Conservation (phyloP, 2,113 vertebrate genomes). For the Nothocercus julius region DNA sequence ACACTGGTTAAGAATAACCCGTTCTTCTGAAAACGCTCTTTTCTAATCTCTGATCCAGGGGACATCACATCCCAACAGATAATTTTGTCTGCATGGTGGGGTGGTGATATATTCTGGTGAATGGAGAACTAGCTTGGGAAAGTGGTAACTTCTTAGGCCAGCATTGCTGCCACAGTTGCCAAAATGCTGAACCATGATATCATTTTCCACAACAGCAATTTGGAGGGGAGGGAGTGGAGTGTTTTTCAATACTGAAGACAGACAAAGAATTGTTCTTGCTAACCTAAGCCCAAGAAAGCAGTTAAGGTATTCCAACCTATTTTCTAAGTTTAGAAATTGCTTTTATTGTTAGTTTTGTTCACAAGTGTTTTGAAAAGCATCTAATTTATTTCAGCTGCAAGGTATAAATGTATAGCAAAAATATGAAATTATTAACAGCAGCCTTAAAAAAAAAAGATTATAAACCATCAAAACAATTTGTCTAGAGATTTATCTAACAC, state of each 20-base stretch:
- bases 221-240: neutral
- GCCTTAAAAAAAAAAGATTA: neutral
- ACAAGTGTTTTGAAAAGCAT: neutral
- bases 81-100: neutral
- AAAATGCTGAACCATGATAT: neutral
- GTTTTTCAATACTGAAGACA: neutral
- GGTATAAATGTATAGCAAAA: neutral
- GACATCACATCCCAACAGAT: neutral
- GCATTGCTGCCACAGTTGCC: neutral
- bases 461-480: neutral
- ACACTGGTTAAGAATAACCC: neutral
- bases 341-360: neutral
- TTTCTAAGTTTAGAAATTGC: neutral
- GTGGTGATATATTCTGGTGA: neutral
- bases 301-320: neutral
- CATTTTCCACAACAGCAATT: neutral
- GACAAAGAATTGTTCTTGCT: neutral
- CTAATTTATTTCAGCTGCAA: neutral
- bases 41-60: neutral
- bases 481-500: neutral
- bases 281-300: neutral
- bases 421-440: neutral
- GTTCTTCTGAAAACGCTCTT: neutral
- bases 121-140: neutral
- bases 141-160: neutral